A percentile compares a stretch with the other conserved stretches of the same genome.
phyloP scores from a whole-genome alignment of 2,113 vertebrate species.

The Merops nubicus region DNA sequence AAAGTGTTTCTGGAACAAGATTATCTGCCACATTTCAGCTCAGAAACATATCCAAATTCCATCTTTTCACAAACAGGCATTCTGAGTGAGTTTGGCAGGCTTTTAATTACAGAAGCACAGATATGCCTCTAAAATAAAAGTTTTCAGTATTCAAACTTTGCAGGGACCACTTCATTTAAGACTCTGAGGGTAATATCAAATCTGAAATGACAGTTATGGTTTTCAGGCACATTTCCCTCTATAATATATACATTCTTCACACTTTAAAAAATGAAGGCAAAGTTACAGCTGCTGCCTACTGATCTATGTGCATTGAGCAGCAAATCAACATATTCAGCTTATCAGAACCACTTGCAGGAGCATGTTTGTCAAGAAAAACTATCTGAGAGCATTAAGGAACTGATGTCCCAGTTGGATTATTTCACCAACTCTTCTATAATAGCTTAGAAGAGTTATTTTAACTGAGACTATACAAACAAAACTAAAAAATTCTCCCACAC shows the following conservation, averaged over 20 bases:
- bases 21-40: conserved; percentile 36
- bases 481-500: neutral
- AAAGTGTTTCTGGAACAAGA: conserved; percentile 10
- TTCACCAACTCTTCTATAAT: conserved; percentile 1
- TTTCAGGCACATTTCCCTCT: conserved; percentile 51
- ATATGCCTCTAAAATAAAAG: conserved; percentile 46
- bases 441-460: conserved; percentile 9
- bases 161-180: conserved; percentile 53
- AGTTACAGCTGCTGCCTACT: conserved; percentile 47
- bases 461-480: conserved; percentile 20
- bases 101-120: conserved; percentile 21
- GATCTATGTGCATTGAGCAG: conserved; percentile 45
- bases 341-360: conserved; percentile 42
- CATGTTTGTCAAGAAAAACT: conserved; percentile 69
- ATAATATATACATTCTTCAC: conserved; percentile 26
- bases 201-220: conserved; percentile 63
- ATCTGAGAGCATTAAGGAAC: conserved; percentile 52
- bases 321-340: conserved; percentile 62
- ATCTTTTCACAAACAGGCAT: neutral
- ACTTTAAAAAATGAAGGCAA: conserved; percentile 37
- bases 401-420: conserved; percentile 3
- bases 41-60: neutral
- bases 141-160: conserved; percentile 32
- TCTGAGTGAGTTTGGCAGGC: conserved; percentile 14
- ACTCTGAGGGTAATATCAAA: conserved; percentile 43